Conservation (phyloP, 92 coral and sea anemone genomes). For the Chrysogorgia sp. region DNA sequence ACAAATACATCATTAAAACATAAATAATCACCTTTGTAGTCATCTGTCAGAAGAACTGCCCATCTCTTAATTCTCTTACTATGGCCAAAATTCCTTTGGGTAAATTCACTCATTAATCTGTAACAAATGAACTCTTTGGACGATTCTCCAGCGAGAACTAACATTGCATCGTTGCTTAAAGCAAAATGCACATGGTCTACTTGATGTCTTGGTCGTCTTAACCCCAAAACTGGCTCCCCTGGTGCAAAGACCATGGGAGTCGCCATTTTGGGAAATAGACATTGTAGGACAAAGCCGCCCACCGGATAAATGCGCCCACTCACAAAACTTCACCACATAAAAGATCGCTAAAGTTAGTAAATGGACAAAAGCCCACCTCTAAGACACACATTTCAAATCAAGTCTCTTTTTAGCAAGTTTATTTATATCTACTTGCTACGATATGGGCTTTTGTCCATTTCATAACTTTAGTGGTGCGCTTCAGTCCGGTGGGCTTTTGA, state of each 20-base stretch:
- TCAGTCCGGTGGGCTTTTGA: no score
- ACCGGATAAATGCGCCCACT: no score
- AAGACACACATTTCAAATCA: no score
- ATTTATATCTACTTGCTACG: no score
- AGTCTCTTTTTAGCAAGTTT: no score
- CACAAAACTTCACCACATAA: no score
- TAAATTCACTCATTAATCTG: slow-evolving; percentile 2
- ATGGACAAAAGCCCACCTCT: no score
- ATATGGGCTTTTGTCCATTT: no score
- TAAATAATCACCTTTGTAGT: slow-evolving; percentile 2
- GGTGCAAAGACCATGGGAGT: not conserved
- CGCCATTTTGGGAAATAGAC: not conserved
- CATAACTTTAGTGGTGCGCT: no score
- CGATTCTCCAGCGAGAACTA: slow-evolving; percentile 3
- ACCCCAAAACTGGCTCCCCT: slow-evolving; percentile 12
- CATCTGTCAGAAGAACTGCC: slow-evolving; percentile 25
- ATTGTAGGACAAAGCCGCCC: no score
- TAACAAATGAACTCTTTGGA: slow-evolving; percentile 31
- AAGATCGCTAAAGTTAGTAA: no score
- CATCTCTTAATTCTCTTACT: slow-evolving; percentile 17
- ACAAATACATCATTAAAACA: no score
- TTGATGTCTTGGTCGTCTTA: slow-evolving; percentile 22
- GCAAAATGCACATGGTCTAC: slow-evolving; percentile 15
- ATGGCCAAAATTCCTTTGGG: slow-evolving; percentile 7
- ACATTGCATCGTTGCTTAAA: slow-evolving; percentile 12